Evolutionary conservation across 2,888 invertebrate species (phyloP).

Genomic region (Parnassius orleans): DNA sequence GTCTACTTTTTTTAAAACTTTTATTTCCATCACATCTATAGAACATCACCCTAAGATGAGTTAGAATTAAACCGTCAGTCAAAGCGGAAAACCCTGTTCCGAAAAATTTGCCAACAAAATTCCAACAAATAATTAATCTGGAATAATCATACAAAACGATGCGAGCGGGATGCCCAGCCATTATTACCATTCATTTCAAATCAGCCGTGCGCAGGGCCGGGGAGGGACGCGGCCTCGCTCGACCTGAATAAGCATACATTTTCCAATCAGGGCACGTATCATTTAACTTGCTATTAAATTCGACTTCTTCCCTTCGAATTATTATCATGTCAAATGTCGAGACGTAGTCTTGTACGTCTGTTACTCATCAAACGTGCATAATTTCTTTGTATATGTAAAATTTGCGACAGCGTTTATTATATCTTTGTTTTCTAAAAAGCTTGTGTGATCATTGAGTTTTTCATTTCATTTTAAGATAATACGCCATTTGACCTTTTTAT

Average conservation of each 20-base stretch:
- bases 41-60: conserved; percentile 54
- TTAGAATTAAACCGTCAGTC: conserved; percentile 78
- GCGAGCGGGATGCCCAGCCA: conserved; percentile 75
- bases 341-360: conserved; percentile 46
- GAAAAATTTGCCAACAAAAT: conserved; percentile 78
- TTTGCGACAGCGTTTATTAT: not conserved
- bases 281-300: conserved; percentile 81
- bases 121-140: conserved; percentile 81
- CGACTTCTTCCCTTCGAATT: conserved; percentile 78
- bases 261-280: conserved; percentile 81
- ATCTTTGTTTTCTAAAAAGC: no score
- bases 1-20: conserved; percentile 6
- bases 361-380: conserved; percentile 34
- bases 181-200: conserved; percentile 81
- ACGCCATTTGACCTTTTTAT: no score
- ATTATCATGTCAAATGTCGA: conserved; percentile 70
- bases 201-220: conserved; percentile 73
- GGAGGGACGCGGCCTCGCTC: conserved; percentile 55
- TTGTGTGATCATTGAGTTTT: no score
- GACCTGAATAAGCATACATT: conserved; percentile 81
- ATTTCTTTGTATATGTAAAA: conserved; percentile 3
- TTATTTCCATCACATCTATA: conserved; percentile 16
- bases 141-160: conserved; percentile 81
- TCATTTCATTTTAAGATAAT: no score
- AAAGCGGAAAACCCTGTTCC: conserved; percentile 78